A percentile compares a stretch with the other conserved stretches of the same genome.
Evolutionary conservation across 2,888 invertebrate species (phyloP).

Genomic region (Acleris emargana): DNA sequence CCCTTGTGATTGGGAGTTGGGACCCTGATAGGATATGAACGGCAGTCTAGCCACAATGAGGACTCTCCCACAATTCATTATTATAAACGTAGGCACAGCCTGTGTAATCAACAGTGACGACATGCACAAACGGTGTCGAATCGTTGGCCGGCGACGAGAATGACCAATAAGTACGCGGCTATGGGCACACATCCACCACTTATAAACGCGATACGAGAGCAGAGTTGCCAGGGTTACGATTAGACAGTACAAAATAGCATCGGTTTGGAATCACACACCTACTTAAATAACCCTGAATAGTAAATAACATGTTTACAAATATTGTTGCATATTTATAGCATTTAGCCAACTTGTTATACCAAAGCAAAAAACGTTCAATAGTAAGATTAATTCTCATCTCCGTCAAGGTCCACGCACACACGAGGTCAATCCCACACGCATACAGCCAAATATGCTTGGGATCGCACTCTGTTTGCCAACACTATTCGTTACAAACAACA

Average conservation of each 20-base stretch:
- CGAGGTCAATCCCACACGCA: constrained; percentile 36
- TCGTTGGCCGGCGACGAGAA: constrained; percentile 1
- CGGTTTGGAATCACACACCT: background rate
- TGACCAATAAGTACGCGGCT: constrained; percentile 6
- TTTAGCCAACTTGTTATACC: constrained; percentile 17
- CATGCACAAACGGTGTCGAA: constrained; percentile 6
- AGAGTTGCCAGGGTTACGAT: no score
- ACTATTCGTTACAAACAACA: constrained; percentile 4
- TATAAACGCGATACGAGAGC: background rate
- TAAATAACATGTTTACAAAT: constrained; percentile 5
- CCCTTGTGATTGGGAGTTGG: background rate
- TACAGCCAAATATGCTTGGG: constrained; percentile 28
- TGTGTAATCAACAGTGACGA: constrained; percentile 25
- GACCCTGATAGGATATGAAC: background rate
- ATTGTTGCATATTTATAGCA: constrained; percentile 2
- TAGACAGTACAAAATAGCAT: no score
- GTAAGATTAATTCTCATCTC: constrained; percentile 28
- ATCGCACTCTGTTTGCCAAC: constrained; percentile 20
- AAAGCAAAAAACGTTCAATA: constrained; percentile 18
- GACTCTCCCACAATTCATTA: constrained; percentile 22
- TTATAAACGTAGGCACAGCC: constrained; percentile 8
- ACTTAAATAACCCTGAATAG: constrained; percentile 2
- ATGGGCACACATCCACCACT: background rate
- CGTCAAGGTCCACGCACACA: constrained; percentile 23
- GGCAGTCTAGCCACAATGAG: constrained; percentile 9